Conservation (phyloP, 2,113 vertebrate species). For the Entomyzon cyanotis region DNA sequence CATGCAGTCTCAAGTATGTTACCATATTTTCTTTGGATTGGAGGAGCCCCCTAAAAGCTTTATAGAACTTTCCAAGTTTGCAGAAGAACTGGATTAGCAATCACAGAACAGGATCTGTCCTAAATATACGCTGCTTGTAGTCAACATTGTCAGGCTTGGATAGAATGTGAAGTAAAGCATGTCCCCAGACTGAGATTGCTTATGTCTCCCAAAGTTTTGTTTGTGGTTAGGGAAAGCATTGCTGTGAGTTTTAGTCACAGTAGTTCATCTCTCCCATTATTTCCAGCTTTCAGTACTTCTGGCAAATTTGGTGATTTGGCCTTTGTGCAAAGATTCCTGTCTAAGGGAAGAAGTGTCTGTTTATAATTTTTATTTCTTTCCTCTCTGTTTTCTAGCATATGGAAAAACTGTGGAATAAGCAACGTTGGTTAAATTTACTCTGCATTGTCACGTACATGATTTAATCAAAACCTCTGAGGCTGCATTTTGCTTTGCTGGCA, state of each 20-base stretch:
- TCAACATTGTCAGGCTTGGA: neutral
- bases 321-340: neutral
- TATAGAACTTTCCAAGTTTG: neutral
- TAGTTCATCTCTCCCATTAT: neutral
- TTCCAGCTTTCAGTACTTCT: neutral
- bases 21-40: neutral
- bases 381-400: neutral
- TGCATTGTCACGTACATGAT: neutral
- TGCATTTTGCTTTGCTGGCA: neutral
- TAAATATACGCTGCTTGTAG: neutral
- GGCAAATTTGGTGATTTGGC: slow-evolving; percentile 2
- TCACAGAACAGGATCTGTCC: neutral
- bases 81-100: neutral
- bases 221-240: neutral
- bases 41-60: neutral
- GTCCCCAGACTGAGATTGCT: neutral
- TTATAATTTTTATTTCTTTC: slow-evolving; percentile 15
- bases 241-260: neutral
- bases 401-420: slow-evolving; percentile 11
- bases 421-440: neutral
- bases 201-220: neutral
- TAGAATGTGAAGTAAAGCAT: neutral
- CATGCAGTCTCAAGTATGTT: neutral
- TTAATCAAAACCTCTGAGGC: neutral
- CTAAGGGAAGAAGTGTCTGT: neutral